These are phyloP conservation scores for Coregonus clupeaformis DNA, from an alignment of 2,113 vertebrate species.

Conservation along the genomic window DNA sequence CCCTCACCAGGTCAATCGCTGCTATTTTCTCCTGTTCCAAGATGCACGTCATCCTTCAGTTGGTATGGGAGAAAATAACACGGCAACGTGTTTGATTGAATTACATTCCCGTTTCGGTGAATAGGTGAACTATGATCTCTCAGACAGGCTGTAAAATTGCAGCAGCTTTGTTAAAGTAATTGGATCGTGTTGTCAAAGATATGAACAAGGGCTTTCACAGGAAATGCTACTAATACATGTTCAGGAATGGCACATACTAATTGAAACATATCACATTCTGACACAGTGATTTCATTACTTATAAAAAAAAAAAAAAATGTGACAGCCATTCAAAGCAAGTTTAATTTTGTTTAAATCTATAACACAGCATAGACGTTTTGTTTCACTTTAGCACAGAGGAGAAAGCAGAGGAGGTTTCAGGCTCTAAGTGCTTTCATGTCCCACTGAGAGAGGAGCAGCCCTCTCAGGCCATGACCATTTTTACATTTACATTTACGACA, in stretches of 20 bases:
- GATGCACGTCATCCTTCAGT: slow-evolving; percentile 40
- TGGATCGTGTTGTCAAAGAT: slow-evolving; percentile 44
- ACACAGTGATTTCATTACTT: too few relatives aligned
- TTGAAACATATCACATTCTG: background rate
- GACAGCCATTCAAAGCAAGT: background rate
- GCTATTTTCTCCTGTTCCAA: slow-evolving; percentile 39
- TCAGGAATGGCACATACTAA: background rate
- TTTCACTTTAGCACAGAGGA: background rate
- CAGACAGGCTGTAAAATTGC: slow-evolving; percentile 56
- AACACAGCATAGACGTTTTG: background rate
- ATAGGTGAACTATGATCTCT: slow-evolving; percentile 45
- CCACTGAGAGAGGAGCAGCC: background rate
- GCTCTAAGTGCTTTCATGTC: background rate
- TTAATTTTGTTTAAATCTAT: background rate
- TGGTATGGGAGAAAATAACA: background rate
- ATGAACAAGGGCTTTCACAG: background rate
- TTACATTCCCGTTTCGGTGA: slow-evolving; percentile 52
- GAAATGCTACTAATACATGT: background rate
- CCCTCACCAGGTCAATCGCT: slow-evolving; percentile 43
- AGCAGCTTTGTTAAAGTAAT: slow-evolving; percentile 32
- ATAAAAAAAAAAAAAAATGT: background rate
- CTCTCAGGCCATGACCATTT: background rate
- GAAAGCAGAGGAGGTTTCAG: background rate
- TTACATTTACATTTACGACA: too few relatives aligned
- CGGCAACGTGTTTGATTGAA: slow-evolving; percentile 23